These are phyloP conservation scores for Ormyrus labotus DNA, from an alignment of 2,888 invertebrate genomes.

Conservation along the genomic window DNA sequence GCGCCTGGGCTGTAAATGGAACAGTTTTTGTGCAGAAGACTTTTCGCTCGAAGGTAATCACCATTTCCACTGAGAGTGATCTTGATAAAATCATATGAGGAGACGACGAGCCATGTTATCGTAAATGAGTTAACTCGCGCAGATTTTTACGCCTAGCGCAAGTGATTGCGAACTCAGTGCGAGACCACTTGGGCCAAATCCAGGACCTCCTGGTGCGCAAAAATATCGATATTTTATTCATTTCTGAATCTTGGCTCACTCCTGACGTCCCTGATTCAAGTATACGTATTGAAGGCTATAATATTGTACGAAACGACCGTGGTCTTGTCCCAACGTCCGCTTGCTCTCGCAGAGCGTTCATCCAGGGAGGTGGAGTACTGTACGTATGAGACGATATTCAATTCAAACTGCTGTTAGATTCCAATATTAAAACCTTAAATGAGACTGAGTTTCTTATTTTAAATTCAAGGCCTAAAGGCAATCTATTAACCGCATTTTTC, in stretches of 20 bases:
- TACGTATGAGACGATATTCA: too few relatives aligned
- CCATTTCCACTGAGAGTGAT: too few relatives aligned
- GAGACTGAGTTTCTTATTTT: not conserved
- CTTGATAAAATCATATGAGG: too few relatives aligned
- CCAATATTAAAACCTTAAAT: too few relatives aligned
- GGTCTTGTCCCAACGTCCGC: not conserved
- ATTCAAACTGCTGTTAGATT: too few relatives aligned
- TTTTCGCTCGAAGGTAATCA: too few relatives aligned
- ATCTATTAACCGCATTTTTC: slow-evolving; percentile 1
- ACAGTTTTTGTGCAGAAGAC: too few relatives aligned
- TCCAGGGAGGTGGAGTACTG: too few relatives aligned
- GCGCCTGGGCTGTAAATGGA: too few relatives aligned
- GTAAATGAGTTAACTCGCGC: too few relatives aligned
- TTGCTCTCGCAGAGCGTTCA: not conserved
- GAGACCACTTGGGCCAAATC: not conserved
- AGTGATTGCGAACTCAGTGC: slow-evolving; percentile 2
- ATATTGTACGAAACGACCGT: not conserved
- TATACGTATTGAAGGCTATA: not conserved
- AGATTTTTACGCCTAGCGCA: slow-evolving; percentile 1
- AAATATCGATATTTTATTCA: not conserved
- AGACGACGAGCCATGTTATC: too few relatives aligned
- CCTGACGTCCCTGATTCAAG: not conserved
- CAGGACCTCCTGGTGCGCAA: not conserved
- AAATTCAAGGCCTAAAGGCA: not conserved
- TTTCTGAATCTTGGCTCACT: slow-evolving; percentile 14